Conservation (phyloP, 1,140 invertebrate species). For the Bombus waltoni region DNA sequence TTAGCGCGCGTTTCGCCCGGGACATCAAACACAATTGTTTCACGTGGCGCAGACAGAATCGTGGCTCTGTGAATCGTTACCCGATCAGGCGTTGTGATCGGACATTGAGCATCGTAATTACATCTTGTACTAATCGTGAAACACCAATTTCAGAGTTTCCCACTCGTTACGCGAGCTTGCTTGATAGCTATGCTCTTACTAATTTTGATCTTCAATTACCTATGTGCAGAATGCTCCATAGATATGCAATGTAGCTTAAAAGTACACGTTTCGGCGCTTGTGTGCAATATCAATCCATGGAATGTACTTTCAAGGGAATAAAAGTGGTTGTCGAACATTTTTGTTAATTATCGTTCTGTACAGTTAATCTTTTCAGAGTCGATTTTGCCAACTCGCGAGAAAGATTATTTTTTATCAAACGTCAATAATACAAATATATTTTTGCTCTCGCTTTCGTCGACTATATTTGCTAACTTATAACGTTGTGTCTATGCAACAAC, state of each 20-base stretch:
- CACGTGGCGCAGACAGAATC: background rate
- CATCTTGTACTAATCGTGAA: background rate
- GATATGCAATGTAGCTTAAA: background rate
- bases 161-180: background rate
- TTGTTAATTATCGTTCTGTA: too few relatives aligned
- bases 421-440: too few relatives aligned
- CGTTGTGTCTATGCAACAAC: too few relatives aligned
- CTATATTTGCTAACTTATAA: too few relatives aligned
- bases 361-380: too few relatives aligned
- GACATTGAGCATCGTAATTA: background rate
- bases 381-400: too few relatives aligned
- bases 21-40: conserved; percentile 12
- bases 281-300: too few relatives aligned
- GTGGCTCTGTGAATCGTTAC: background rate
- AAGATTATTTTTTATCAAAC: too few relatives aligned
- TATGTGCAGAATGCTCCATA: background rate
- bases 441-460: too few relatives aligned
- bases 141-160: background rate
- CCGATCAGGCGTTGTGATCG: background rate
- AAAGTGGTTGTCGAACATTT: too few relatives aligned
- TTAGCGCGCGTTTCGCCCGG: background rate
- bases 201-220: background rate
- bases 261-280: background rate
- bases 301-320: too few relatives aligned
- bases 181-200: background rate